phyloP scores from a whole-genome alignment of 2,888 invertebrate species.

The Cremastobaeus sp. region DNA sequence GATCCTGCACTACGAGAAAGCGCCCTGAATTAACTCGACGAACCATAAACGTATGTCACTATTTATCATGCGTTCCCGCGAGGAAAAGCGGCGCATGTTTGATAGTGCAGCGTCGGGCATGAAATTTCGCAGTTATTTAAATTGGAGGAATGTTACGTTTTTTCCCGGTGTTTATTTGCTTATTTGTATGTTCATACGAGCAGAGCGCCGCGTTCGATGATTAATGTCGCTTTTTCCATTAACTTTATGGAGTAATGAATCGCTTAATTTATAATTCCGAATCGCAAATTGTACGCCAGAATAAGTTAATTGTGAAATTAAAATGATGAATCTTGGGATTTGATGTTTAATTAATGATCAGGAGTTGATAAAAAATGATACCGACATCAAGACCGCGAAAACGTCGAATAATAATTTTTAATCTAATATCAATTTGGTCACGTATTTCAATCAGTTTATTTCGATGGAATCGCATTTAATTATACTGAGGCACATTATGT shows the following conservation, averaged over 20 bases:
- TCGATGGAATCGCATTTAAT: no score
- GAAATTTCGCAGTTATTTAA: constrained; percentile 22
- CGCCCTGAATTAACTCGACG: constrained; percentile 34
- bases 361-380: no score
- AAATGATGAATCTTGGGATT: not conserved
- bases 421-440: no score
- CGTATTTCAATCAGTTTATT: no score
- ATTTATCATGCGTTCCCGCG: constrained; percentile 44
- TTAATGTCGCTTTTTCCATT: constrained; percentile 12
- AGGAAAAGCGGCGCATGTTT: constrained; percentile 18
- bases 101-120: constrained; percentile 8
- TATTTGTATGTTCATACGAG: no score
- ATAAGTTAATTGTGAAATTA: not conserved
- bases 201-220: not conserved
- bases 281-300: not conserved
- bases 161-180: constrained; percentile 1
- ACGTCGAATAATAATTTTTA: no score
- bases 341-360: not conserved
- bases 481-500: no score
- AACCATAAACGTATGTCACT: constrained; percentile 51
- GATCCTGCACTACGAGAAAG: constrained; percentile 17
- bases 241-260: not conserved
- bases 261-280: constrained; percentile 8
- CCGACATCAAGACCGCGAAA: no score
- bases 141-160: not conserved